phyloP scores from a whole-genome alignment of 2,113 vertebrate species.

The Nettapus auritus region DNA sequence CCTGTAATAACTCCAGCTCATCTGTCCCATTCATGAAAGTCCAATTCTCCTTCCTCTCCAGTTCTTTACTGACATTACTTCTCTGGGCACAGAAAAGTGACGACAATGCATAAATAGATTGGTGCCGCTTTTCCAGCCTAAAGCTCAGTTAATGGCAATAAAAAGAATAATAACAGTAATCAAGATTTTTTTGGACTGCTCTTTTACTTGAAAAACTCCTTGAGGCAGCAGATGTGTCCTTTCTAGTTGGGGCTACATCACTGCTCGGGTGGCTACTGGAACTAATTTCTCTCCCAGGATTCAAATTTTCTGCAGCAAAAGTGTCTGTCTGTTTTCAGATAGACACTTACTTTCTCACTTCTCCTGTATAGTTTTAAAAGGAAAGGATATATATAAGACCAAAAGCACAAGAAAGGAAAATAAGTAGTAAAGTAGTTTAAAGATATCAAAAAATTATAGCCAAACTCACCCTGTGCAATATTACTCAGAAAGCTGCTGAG shows the following conservation, averaged over 20 bases:
- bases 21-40: constrained; percentile 65
- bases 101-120: background rate
- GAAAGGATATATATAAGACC: background rate
- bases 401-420: background rate
- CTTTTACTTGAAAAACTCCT: constrained; percentile 8
- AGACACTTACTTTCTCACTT: background rate
- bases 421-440: constrained; percentile 31
- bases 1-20: constrained; percentile 63
- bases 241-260: background rate
- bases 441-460: background rate
- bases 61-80: constrained; percentile 6
- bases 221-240: background rate
- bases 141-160: background rate
- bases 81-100: background rate
- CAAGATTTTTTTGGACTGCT: background rate
- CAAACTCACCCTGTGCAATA: constrained; percentile 4
- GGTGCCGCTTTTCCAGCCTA: background rate
- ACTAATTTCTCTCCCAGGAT: constrained; percentile 19
- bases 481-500: constrained; percentile 50
- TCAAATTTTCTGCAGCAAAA: background rate
- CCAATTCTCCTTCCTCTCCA: background rate
- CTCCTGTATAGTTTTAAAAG: background rate
- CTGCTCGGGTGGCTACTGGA: constrained; percentile 15
- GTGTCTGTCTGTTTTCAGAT: background rate
- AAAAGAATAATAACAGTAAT: background rate